Percentiles rank a stretch among this genome's conserved stretches.
These are phyloP conservation scores for Subacronicta megacephala DNA, from an alignment of 2,888 invertebrate species.

Conservation along the genomic window DNA sequence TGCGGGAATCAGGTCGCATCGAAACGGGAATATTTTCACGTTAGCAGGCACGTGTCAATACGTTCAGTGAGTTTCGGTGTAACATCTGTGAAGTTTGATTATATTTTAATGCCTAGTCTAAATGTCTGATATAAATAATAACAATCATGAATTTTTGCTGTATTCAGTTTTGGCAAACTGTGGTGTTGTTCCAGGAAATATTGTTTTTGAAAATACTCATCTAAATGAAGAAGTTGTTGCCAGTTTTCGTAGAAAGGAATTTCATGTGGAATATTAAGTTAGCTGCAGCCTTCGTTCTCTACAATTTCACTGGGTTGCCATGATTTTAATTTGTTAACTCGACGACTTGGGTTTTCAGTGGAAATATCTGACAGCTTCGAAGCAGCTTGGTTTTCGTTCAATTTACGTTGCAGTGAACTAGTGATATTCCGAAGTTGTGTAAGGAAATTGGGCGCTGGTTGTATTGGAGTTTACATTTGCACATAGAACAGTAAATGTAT, in stretches of 20 bases:
- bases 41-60: constrained; percentile 34
- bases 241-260: neutral
- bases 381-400: constrained; percentile 9
- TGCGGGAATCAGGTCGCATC: constrained; percentile 39
- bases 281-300: neutral
- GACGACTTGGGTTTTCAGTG: neutral
- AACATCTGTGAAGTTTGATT: neutral
- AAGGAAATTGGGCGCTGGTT: constrained; percentile 1
- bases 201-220: neutral
- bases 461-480: neutral
- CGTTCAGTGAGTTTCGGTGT: constrained; percentile 8
- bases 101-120: too few relatives aligned
- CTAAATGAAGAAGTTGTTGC: too few relatives aligned
- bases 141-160: constrained; percentile 5
- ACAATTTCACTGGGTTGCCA: constrained; percentile 5
- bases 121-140: too few relatives aligned
- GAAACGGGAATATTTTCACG: constrained; percentile 46
- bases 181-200: constrained; percentile 2
- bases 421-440: constrained; percentile 2
- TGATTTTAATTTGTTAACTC: constrained; percentile 8
- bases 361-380: constrained; percentile 1
- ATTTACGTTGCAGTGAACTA: constrained; percentile 10
- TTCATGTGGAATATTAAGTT: neutral
- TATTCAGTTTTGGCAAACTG: neutral
- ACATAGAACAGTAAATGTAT: neutral